These are phyloP conservation scores for Polia nebulosa DNA, from an alignment of 2,888 invertebrate genomes.

Conservation along the genomic window DNA sequence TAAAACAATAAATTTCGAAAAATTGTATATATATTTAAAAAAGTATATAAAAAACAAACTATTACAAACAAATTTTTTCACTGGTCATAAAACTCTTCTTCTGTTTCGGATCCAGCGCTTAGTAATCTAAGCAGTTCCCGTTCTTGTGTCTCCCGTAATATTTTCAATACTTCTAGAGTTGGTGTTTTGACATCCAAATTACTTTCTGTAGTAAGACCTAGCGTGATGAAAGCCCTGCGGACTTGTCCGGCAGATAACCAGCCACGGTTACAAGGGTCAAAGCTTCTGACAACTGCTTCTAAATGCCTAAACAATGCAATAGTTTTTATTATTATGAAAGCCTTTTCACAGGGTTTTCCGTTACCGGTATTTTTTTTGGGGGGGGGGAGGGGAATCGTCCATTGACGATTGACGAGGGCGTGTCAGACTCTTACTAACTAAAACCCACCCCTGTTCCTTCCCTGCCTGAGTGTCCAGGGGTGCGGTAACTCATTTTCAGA, in stretches of 20 bases:
- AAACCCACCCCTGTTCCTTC: neutral
- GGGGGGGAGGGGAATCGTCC: too few species aligned
- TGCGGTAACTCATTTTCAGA: neutral
- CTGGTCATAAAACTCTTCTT: slow-evolving; percentile 34
- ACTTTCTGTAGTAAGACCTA: slow-evolving; percentile 77
- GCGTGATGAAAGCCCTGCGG: slow-evolving; percentile 77
- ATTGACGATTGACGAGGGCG: too few species aligned
- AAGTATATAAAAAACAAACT: neutral
- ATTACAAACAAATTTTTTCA: too few species aligned
- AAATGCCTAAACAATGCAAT: slow-evolving; percentile 74
- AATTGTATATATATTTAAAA: neutral
- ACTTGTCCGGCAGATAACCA: slow-evolving; percentile 85
- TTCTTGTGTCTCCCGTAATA: slow-evolving; percentile 77
- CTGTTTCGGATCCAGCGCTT: slow-evolving; percentile 67
- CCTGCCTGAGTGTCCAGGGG: neutral
- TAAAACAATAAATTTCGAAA: neutral
- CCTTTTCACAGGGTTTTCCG: neutral
- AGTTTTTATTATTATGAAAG: neutral
- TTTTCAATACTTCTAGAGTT: slow-evolving; percentile 70
- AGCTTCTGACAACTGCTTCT: slow-evolving; percentile 84
- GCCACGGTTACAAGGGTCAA: slow-evolving; percentile 85
- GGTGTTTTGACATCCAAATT: slow-evolving; percentile 72
- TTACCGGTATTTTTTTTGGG: too few species aligned
- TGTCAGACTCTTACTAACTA: neutral
- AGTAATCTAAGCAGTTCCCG: slow-evolving; percentile 67